Percentiles rank a stretch among this genome's conserved stretches.
Conservation (phyloP, 1,140 invertebrate species). For the Macrosteles quadrilineatus region DNA sequence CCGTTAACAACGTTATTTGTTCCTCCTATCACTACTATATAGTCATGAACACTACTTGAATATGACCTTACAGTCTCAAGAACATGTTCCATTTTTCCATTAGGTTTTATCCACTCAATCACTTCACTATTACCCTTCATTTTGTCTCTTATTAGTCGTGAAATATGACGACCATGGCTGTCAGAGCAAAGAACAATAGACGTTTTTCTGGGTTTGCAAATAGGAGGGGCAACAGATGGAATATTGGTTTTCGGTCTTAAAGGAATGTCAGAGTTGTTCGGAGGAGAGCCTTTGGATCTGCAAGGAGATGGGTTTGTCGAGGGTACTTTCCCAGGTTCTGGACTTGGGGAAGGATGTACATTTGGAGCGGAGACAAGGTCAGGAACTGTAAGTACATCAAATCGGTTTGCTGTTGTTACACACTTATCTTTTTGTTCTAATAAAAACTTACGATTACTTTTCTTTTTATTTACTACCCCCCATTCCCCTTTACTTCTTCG, state of each 20-base stretch:
- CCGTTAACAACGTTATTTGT: too few relatives aligned
- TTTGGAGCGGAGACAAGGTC: background rate
- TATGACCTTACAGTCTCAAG: too few relatives aligned
- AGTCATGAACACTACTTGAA: background rate
- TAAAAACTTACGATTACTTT: too few relatives aligned
- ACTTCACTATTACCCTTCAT: background rate
- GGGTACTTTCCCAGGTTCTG: background rate
- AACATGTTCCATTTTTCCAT: background rate
- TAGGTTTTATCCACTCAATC: background rate
- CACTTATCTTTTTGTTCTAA: background rate
- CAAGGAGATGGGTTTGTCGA: background rate
- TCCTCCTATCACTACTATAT: background rate
- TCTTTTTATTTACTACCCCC: background rate
- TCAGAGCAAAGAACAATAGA: too few relatives aligned
- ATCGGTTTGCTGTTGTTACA: background rate
- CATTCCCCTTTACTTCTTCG: background rate
- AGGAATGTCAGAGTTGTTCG: too few relatives aligned
- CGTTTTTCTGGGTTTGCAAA: background rate
- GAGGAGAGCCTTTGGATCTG: too few relatives aligned
- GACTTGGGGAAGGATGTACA: too few relatives aligned
- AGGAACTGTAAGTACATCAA: background rate
- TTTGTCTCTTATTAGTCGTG: background rate
- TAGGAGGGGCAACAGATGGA: background rate
- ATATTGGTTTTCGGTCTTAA: background rate
- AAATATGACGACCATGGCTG: too few relatives aligned